Evolutionary conservation across 2,797 vertebrate species (phyloP), one percentile per base, ranked within the genome.

Genomic region (Characodon lateralis): DNA sequence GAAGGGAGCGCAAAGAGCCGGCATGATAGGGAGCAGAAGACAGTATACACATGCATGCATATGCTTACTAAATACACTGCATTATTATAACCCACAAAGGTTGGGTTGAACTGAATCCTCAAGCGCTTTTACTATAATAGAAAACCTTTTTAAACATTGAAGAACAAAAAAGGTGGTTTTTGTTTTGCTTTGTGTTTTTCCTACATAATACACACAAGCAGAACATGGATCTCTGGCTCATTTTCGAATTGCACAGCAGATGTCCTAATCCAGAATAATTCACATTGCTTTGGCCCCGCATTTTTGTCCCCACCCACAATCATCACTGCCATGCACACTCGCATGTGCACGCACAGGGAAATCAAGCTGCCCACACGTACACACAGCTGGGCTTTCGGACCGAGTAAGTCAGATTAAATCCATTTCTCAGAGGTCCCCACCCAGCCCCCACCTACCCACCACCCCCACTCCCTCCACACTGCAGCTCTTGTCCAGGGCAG

Each of bases 231-330:
- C 89, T 92, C 85, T 76, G 69, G 78, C 85, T 92, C 87, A 91
- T 93, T 95, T 94, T 90, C 87, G 91, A 94, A 95, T 92, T 91
- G 91, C 90, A 93, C 88, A 94, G 91, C 93, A 95, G 95, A 95
- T 96, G 94, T 94, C 92, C 94, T 95, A 95, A 96, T 96, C 95
- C 95, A 95, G 87, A 93, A 93, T 95, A 94, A 95, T 95, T 95
- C 93, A 95, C 92, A 94, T 94, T 89, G 92, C 94, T 91, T 83
- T 22, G 93, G 93, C 92, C 89, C 88, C 89, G 91, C 87, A 94
- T 93, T 93, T 92, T 87, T 92, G 80, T 80, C 86, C 89, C 90
- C 90, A 76, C 90, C 89, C 85, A 82, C 89, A 85, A 87, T 86
- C 88, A 83, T 84, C 85, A 86, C 82, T 73, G 68, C n/a, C 28